These are phyloP conservation scores for Condylura cristata DNA, from an alignment of 2,113 vertebrate species.

Conservation along the genomic window DNA sequence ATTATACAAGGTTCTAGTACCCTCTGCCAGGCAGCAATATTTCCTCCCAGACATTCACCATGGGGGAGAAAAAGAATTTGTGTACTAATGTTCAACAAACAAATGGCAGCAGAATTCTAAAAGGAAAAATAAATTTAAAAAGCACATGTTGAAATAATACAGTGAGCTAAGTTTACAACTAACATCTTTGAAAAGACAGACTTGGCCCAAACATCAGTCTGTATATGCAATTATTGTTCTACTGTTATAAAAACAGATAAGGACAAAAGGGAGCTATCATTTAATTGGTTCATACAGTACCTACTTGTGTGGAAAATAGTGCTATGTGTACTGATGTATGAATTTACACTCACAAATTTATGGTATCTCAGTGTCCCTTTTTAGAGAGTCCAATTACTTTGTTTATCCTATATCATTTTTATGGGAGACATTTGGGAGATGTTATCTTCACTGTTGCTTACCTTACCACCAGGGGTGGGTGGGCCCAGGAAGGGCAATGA, in stretches of 20 bases:
- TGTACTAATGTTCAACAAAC: constrained; percentile 51
- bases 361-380: not conserved
- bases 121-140: constrained; percentile 54
- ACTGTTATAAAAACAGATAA: constrained; percentile 40
- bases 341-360: constrained; percentile 53
- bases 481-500: not conserved
- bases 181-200: constrained; percentile 56
- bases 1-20: not conserved
- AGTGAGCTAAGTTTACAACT: constrained; percentile 55
- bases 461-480: not conserved
- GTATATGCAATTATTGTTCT: constrained; percentile 38
- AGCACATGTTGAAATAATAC: constrained; percentile 56
- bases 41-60: constrained; percentile 5
- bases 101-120: constrained; percentile 58
- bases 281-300: constrained; percentile 21
- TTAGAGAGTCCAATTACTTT: constrained; percentile 13
- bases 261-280: constrained; percentile 21
- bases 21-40: constrained; percentile 20
- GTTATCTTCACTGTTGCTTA: constrained; percentile 15
- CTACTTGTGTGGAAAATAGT: constrained; percentile 16
- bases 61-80: not conserved
- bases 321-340: not conserved
- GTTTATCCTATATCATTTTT: not conserved
- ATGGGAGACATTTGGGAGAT: not conserved
- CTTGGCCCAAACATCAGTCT: constrained; percentile 47